Evolutionary conservation across 1,140 invertebrate species (phyloP).

Genomic region (Phortica variegata): DNA sequence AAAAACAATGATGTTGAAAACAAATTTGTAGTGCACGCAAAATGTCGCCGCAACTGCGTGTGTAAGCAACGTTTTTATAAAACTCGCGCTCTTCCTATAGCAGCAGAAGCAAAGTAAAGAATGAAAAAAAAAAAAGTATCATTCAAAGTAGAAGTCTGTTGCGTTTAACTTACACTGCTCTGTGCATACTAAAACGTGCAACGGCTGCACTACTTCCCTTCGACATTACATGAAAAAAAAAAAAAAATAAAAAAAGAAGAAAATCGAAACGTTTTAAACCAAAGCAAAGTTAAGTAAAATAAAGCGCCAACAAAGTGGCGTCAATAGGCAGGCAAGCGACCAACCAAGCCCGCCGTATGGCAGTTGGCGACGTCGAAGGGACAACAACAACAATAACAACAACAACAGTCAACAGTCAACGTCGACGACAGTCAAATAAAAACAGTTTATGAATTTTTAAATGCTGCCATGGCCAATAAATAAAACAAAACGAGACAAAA

Average conservation of each 20-base stretch:
- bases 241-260: no score
- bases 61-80: no score
- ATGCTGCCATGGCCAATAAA: slow-evolving; percentile 24
- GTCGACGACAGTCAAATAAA: not conserved
- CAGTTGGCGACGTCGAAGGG: slow-evolving; percentile 13
- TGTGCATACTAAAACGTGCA: slow-evolving; percentile 43
- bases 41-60: slow-evolving; percentile 22
- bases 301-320: slow-evolving; percentile 3
- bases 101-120: not conserved
- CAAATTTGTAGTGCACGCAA: slow-evolving; percentile 54
- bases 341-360: slow-evolving; percentile 15
- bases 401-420: slow-evolving; percentile 44
- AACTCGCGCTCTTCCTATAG: no score
- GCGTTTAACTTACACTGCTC: slow-evolving; percentile 30
- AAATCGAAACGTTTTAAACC: slow-evolving; percentile 1
- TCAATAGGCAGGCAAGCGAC: not conserved
- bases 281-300: slow-evolving; percentile 1
- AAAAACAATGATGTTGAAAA: no score
- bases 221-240: slow-evolving; percentile 1
- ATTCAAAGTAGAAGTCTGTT: slow-evolving; percentile 12
- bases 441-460: slow-evolving; percentile 52
- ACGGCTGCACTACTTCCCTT: slow-evolving; percentile 48
- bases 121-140: not conserved
- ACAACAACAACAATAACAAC: slow-evolving; percentile 37
- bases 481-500: not conserved